Conservation (phyloP, 2,888 invertebrate species). For the Horisme vitalbata region DNA sequence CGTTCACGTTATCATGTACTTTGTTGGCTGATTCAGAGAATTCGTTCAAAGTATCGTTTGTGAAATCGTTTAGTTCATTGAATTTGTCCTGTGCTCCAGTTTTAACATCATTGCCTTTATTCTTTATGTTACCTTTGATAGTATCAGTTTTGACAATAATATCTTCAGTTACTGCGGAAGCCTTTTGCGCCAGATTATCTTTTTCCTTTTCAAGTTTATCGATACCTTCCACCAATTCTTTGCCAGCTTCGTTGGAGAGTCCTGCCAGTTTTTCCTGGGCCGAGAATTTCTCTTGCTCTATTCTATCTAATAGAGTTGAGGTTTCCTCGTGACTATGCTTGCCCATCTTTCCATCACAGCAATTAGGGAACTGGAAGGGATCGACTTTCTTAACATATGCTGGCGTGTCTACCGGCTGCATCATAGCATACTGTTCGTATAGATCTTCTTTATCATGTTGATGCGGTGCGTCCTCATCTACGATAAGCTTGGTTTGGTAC, state of each 20-base stretch:
- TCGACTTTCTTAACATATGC: conserved; percentile 52
- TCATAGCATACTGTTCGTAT: conserved; percentile 69
- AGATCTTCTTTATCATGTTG: conserved; percentile 56
- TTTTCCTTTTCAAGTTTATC: conserved; percentile 62
- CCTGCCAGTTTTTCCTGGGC: conserved; percentile 65
- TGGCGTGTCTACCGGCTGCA: conserved; percentile 76
- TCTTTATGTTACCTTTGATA: conserved; percentile 47
- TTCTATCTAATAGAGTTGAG: conserved; percentile 66
- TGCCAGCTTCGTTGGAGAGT: conserved; percentile 51
- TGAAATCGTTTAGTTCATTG: conserved; percentile 43
- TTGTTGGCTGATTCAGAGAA: conserved; percentile 49
- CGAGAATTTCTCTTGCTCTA: conserved; percentile 71
- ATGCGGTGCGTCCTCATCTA: conserved; percentile 64
- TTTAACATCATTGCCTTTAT: conserved; percentile 50
- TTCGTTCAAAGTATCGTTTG: conserved; percentile 49
- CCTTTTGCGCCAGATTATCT: conserved; percentile 60
- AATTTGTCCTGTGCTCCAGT: conserved; percentile 48
- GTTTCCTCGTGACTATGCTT: conserved; percentile 75
- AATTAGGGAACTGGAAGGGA: conserved; percentile 66
- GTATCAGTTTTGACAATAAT: conserved; percentile 49
- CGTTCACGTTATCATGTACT: conserved; percentile 45
- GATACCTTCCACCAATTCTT: conserved; percentile 54
- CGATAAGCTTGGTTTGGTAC: conserved; percentile 69
- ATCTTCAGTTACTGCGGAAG: conserved; percentile 51
- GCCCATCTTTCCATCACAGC: conserved; percentile 66